Conservation (phyloP, 2,797 vertebrate genomes). For the Pyrocephalus nanus region DNA sequence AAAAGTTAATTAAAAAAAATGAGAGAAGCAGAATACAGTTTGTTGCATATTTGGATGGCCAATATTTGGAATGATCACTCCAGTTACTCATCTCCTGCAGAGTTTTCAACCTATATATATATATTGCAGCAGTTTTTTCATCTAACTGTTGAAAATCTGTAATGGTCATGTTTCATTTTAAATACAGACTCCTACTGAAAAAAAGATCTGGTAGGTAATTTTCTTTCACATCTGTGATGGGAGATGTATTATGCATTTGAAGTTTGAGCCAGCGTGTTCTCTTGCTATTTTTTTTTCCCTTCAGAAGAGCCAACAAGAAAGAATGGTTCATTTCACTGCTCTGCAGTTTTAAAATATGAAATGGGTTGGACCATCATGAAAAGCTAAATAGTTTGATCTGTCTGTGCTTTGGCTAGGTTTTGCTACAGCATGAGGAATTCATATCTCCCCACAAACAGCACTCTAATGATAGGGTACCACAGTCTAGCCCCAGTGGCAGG, state of each 20-base stretch:
- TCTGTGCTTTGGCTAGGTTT: neutral
- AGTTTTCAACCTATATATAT: neutral
- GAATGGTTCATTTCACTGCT: neutral
- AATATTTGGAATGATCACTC: neutral
- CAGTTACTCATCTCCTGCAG: neutral
- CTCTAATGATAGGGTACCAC: neutral
- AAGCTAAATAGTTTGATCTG: neutral
- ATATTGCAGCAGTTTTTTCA: neutral
- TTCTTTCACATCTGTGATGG: neutral
- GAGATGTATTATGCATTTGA: neutral
- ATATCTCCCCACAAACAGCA: neutral
- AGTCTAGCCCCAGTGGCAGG: neutral
- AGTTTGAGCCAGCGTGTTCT: slow-evolving; percentile 1
- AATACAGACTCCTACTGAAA: neutral
- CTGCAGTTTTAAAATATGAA: slow-evolving; percentile 16
- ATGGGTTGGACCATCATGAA: neutral
- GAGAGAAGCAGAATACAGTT: neutral
- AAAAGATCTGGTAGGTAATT: neutral
- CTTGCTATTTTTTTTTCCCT: neutral
- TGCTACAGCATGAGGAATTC: neutral
- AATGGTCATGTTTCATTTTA: neutral
- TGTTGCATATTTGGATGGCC: neutral
- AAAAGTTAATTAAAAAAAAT: neutral
- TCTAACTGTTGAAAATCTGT: neutral
- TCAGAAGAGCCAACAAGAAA: neutral